Evolutionary conservation across 2,797 vertebrate genomes (phyloP), one percentile per base, ranked within the genome.

Genomic region (Malacoctenus gilli): DNA sequence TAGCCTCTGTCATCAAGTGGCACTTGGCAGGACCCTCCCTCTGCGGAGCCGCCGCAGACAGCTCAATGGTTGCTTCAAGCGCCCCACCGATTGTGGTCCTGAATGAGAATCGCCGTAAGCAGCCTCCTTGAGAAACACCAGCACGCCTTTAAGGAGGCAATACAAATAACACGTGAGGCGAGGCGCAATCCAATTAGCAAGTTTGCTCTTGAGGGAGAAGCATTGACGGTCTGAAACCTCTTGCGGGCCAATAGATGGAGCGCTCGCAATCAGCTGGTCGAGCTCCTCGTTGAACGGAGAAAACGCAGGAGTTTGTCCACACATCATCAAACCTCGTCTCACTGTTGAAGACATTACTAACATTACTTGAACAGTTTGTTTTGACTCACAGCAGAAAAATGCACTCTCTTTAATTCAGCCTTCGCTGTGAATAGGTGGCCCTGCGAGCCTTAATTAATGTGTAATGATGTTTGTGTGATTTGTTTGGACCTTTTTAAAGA

Each of bases 81-180:
- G 72, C 41, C 53, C 35, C 6, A 7, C 31, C 11, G 59, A 66
- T 67, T 67, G 69, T 79, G 71, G 80, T 57, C 61, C 62, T 84
- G 86, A 85, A 88, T 89, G 71, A 84, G 67, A 87, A 88, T 83
- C 50, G 1, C 49, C 55, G 39, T 53, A 61, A 83, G 59, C 62
- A 52, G 72, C 39, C 77, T 85, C 63, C 54, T 85, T 84, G 69
- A 83, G 80, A 67, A 83, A 58, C 73, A 48, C 37, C 22, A 10
- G 56, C 81, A 74, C 70, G 60, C 84, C 75, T 80, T 69, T 42
- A 53, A 77, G 57, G 67, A 72, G 74, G 65, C 74, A 54, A 42
- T 36, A 43, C 61, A 72, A 78, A 68, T 30, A 66, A 51, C 49
- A 56, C 18, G 56, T 63, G 59, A 51, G 14, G 19, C 57, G 12